phyloP scores from a whole-genome alignment of 1,140 invertebrate species.

The Drosophila tropicalis region DNA sequence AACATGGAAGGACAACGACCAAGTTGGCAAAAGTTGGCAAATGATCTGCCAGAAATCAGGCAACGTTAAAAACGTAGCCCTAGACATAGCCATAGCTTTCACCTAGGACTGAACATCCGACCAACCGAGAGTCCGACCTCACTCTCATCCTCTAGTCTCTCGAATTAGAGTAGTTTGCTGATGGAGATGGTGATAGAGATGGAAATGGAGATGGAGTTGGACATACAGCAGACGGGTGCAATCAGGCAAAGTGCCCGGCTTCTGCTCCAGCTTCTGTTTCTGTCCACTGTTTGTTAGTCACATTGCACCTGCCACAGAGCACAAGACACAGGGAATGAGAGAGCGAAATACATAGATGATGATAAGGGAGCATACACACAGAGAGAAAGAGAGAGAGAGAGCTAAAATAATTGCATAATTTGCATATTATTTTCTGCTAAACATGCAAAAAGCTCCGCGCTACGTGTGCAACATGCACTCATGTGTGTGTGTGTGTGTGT shows the following conservation, averaged over 20 bases:
- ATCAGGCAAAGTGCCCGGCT: slow-evolving; percentile 75
- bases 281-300: slow-evolving; percentile 56
- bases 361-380: slow-evolving; percentile 36
- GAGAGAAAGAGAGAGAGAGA: slow-evolving; percentile 27
- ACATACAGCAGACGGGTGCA: slow-evolving; percentile 68
- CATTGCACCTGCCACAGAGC: slow-evolving; percentile 55
- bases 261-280: slow-evolving; percentile 23
- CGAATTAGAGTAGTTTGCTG: slow-evolving; percentile 66
- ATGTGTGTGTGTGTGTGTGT: slow-evolving; percentile 30
- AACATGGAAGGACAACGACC: slow-evolving; percentile 18
- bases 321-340: slow-evolving; percentile 4
- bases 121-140: neutral
- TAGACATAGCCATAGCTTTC: slow-evolving; percentile 9
- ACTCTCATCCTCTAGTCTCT: slow-evolving; percentile 31
- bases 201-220: slow-evolving; percentile 27
- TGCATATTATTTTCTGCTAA: slow-evolving; percentile 81
- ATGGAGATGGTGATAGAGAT: slow-evolving; percentile 19
- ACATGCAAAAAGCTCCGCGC: slow-evolving; percentile 78
- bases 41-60: slow-evolving; percentile 78
- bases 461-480: slow-evolving; percentile 75
- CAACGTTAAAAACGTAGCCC: slow-evolving; percentile 57
- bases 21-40: slow-evolving; percentile 66
- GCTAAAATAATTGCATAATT: slow-evolving; percentile 82
- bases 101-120: neutral
- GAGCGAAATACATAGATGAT: slow-evolving; percentile 28